Conservation (phyloP, 2,113 vertebrate species). For the Sylvia atricapilla region DNA sequence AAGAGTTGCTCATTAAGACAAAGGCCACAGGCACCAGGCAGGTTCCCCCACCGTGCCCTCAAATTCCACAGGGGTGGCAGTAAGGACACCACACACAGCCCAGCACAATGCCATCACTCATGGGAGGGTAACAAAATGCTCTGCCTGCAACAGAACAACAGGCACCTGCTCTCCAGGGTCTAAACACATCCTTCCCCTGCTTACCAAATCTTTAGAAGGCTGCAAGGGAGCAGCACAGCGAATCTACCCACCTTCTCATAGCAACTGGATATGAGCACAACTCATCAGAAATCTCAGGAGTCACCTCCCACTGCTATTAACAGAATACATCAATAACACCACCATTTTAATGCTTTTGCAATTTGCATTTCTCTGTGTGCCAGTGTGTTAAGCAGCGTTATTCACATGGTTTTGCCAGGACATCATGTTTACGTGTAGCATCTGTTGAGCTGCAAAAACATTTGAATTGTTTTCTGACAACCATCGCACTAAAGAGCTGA, state of each 20-base stretch:
- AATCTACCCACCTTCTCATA: background rate
- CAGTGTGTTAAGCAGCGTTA: background rate
- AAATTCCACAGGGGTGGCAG: background rate
- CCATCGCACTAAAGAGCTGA: background rate
- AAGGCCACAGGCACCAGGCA: background rate
- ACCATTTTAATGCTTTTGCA: constrained; percentile 13
- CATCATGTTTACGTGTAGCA: background rate
- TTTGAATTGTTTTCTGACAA: background rate
- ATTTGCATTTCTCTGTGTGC: constrained; percentile 48
- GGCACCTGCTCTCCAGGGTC: background rate
- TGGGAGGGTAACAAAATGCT: background rate
- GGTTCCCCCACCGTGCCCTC: background rate
- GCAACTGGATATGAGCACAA: background rate
- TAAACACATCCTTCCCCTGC: background rate
- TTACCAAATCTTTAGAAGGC: background rate
- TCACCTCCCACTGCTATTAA: background rate
- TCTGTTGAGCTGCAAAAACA: background rate
- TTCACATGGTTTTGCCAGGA: constrained; percentile 12
- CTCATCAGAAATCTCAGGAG: constrained; percentile 1
- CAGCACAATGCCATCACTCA: background rate
- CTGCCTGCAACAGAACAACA: background rate
- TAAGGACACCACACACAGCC: background rate
- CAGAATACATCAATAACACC: constrained; percentile 5
- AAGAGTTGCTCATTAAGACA: background rate
- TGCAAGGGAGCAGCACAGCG: background rate